Evolutionary conservation across 2,797 vertebrate species (phyloP), one percentile per base, ranked within the genome.

Genomic region (Bovichtus diacanthus): DNA sequence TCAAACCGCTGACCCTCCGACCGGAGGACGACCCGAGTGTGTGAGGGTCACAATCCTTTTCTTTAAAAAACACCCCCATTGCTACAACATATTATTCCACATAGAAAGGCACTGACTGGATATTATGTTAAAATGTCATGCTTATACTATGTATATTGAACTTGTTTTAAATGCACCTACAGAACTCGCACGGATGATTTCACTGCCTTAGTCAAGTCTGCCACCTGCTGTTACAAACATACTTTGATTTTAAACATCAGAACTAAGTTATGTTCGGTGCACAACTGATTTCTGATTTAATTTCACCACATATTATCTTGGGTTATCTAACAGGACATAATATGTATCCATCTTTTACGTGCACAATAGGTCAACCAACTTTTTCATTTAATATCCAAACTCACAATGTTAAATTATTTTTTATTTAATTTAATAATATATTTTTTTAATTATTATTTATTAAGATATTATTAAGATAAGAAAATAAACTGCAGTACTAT

Each of bases 161-260:
- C 13, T 64, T 31, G 12, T 25, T 25, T 38, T 2, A 13, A 53
- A 19, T 21, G 11, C 11, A 31, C 6, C 1, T 4, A 4, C 39
- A 63, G 3, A 39, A 8, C 9, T 51, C 60, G 5, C 4, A 19
- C 12, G 21, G 3, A 36, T 12, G 10, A 21, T 19, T 2, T 54
- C 27, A 19, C 5, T 41, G 10, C 6, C 19, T 43, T 54, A 79
- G 25, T 54, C 6, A 16, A 74, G 51, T 67, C 56, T 84, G 79
- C 83, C 76, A 71, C 36, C 82, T 89, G 74, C 80, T 85, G 82
- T 79, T 66, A 31, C 21, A 67, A 53, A 43, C 39, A 6, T 29
- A 13, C 3, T 2, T 11, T 3, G 0, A 21, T 60, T 50, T 65
- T 18, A 18, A n/a, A 19, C 13, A 18, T 27, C 18, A 36, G 4